Conservation (phyloP, 2,888 invertebrate genomes). For the Acronicta psi region DNA sequence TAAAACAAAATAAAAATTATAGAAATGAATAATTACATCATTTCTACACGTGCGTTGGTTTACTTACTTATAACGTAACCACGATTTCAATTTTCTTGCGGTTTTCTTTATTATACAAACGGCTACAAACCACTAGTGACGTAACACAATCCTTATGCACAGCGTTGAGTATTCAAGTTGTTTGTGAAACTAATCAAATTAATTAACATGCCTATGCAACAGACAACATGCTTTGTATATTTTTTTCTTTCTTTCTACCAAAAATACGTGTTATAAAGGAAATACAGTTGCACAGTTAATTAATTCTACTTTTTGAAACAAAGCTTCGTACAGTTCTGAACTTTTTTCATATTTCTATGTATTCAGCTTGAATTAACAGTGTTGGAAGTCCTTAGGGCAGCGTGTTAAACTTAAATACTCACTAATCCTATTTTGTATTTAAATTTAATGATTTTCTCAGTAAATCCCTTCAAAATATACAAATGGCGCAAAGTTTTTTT, state of each 20-base stretch:
- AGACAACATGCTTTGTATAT: conserved; percentile 3
- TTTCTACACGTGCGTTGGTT: conserved; percentile 40
- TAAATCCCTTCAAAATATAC: too few species aligned
- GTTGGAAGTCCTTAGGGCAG: conserved; percentile 14
- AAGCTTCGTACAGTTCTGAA: not conserved
- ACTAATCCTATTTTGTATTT: conserved; percentile 30
- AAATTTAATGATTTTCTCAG: too few species aligned
- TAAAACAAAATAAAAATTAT: conserved; percentile 23
- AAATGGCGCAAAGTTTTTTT: too few species aligned
- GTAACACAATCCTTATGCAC: conserved; percentile 34
- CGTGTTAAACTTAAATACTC: conserved; percentile 30
- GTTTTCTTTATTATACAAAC: conserved; percentile 49
- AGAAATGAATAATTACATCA: conserved; percentile 23
- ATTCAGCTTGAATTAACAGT: conserved; percentile 26
- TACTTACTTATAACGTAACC: conserved; percentile 47
- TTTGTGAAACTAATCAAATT: conserved; percentile 33
- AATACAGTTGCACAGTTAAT: not conserved
- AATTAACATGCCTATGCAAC: conserved; percentile 18
- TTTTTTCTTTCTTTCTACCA: conserved; percentile 8
- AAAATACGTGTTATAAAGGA: not conserved
- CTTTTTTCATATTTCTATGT: conserved; percentile 17
- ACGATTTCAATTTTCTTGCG: conserved; percentile 44
- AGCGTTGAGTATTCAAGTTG: conserved; percentile 26
- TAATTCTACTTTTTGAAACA: not conserved
- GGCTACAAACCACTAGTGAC: conserved; percentile 27